Evolutionary conservation across 2,113 vertebrate species (phyloP), one percentile per base, ranked within the genome.

Genomic region (Cercocebus atys): DNA sequence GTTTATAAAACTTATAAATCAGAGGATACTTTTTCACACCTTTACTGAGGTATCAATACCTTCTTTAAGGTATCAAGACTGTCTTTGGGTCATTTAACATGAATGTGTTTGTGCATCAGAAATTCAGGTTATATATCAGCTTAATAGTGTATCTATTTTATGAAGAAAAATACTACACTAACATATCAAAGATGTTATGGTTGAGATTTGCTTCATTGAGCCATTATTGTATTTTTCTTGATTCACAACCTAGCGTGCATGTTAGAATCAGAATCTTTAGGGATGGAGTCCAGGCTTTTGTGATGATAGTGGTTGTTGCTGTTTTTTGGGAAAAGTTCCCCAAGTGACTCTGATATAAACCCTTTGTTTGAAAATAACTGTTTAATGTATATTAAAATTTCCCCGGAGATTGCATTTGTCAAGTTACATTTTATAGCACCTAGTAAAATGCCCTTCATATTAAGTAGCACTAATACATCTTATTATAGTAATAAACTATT

Each of bases 361-460:
- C 27, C 40, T 0, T 1, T 90, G 18, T n/a, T 75, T 82, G 78
- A 95, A 52, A 97, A 43, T 59, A 38, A 73, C 13, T 95, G 38
- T 73, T 96, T 90, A n/a, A 30, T 59, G n/a, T n/a, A 78, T 70
- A 68, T 45, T 95, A 88, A 76, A 95, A 92, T 88, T 95, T 81
- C 43, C 14, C 30, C 78, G 68, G 61, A 86, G 50, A 18, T 32
- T n/a, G 35, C n/a, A 76, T 61, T 93, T 94, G 40, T 35, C 72
- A 78, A 66, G 45, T 91, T 78, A 16, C 78, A 61, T 90, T 96
- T 94, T 70, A 66, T 88, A 52, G 30, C 55, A 90, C 59, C 13
- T 55, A 72, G 14, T 57, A 94, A 92, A 87, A 90, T 73, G 10
- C 2, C 16, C 23, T 94, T 94, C 55, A 50, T 73, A n/a, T 68